Base-by-base conservation (phyloP, 2,888 invertebrate species). In the Beris morrisii region DNA sequence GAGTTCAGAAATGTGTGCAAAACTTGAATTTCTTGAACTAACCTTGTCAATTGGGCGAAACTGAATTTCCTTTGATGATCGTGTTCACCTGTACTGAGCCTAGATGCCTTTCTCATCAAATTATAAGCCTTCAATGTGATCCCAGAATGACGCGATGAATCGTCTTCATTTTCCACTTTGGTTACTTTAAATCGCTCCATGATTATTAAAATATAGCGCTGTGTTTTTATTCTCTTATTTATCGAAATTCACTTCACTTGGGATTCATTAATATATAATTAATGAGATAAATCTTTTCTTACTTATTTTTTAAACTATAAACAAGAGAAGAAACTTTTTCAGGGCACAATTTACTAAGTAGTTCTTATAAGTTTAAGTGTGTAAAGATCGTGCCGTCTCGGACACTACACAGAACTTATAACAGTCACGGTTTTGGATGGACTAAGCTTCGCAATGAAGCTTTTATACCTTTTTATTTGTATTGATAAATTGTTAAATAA, bases 21-120 rank as follows among this genome's bases (percentile, higher is more conserved):
- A 73, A 74, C 73, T 70, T 63, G 72, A 71, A 74, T 70, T 54
- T 67, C 71, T 38, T 50, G 65, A 66, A 75, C 77, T 68, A 73
- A 81, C 81, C 77, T 77, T 66, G 80, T 78, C 28, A 81, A 69
- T 66, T 81, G 80, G 4, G 78, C 79, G 71, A 81, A 74, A 70
- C 79, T 79, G 66, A 76, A 79, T 68, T 81, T 81, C 7, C 80
- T 75, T 31, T 70, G 58, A 38, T 69, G 65, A 13, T 53, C 56
- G 22, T 30, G 11, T 30, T 80, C 77, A 12, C 71, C 71, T 22
- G 28, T 28, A n/a, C 28, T n/a, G n/a, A 32, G 46, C 15, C 67
- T 70, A 31, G 71, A 71, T 57, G 68, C 69, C 31, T 65, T 73
- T 9, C 75, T 61, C 52, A 69, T 66, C 53, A 69, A 32, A 48